phyloP scores from a whole-genome alignment of 2,113 vertebrate species.

The Psittacara wagleri region DNA sequence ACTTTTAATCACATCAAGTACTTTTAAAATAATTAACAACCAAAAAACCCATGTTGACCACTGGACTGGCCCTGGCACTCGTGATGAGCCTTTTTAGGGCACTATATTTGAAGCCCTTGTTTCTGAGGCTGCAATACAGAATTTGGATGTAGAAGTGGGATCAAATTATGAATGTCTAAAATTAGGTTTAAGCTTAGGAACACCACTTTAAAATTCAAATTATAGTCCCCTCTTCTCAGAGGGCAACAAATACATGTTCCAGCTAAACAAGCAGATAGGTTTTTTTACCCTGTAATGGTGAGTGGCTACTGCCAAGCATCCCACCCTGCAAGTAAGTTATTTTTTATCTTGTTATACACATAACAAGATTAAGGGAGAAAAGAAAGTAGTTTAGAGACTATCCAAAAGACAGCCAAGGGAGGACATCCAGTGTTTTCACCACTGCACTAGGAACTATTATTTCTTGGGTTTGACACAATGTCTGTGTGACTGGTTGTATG shows the following conservation, averaged over 20 bases:
- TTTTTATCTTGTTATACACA: not conserved
- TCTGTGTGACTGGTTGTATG: not conserved
- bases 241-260: not conserved
- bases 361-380: conserved; percentile 21
- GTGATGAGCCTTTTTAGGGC: not conserved
- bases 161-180: not conserved
- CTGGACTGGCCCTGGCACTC: not conserved
- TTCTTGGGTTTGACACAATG: not conserved
- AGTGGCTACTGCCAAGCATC: not conserved
- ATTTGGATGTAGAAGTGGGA: not conserved
- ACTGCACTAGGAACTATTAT: not conserved
- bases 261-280: not conserved
- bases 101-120: not conserved
- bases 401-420: not conserved
- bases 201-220: not conserved
- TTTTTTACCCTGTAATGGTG: not conserved
- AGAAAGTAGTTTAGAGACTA: not conserved
- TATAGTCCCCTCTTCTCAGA: not conserved
- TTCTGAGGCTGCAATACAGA: not conserved
- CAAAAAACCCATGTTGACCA: not conserved
- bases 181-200: not conserved
- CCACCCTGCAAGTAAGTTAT: not conserved
- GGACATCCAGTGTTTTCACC: not conserved
- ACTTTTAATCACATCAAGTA: not conserved
- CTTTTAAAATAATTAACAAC: not conserved